Base-by-base conservation (phyloP, 2,797 vertebrate species). In the Propithecus perrieri region DNA sequence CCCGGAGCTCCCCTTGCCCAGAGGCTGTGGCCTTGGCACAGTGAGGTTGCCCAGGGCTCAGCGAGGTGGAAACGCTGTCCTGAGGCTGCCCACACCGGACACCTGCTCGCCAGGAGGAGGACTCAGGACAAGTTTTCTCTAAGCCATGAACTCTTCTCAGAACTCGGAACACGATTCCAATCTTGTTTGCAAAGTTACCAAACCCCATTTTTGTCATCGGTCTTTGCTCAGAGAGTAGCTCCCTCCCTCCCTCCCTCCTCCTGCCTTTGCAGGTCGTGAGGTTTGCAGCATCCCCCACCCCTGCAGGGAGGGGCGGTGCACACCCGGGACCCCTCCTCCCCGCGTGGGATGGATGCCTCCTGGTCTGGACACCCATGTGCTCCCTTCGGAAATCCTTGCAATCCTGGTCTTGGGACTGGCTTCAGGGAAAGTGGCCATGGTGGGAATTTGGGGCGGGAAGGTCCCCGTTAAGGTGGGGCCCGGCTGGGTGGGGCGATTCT, bases 61-160 rank as follows among this genome's bases (percentile, higher is more conserved):
- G 35, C 48, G 28, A 5, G 1, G 38, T 28, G 18, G 35, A 43
- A 43, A 11, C 3, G 43, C 55, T 18, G 13, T 35, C 26, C 35
- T 0, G 4, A 22, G 89, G 43, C 69, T 3, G 0, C 28, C 43
- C 41, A 6, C 0, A 4, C 17, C 6, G 5, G 4, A 13, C 18
- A n/a, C 53, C 20, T 26, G 6, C 53, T 71, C 22, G 2, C 26
- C 28, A 46, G 74, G 26, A 55, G 28, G 43, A 28, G 46, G 43
- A 24, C 11, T n/a, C 33, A 18, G 38, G 55, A 0, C 14, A 14
- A 24, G n/a, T 13, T 26, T 55, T 41, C 63, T 46, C 55, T 26
- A 35, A 35, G 12, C 55, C 5, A 0, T 1, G 10, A 46, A n/a
- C 5, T 63, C 53, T 4, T 55, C 53, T 38, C 80, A 22, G 59